Evolutionary conservation across 2,113 vertebrate species (phyloP).

Genomic region (Cardinalis cardinalis): DNA sequence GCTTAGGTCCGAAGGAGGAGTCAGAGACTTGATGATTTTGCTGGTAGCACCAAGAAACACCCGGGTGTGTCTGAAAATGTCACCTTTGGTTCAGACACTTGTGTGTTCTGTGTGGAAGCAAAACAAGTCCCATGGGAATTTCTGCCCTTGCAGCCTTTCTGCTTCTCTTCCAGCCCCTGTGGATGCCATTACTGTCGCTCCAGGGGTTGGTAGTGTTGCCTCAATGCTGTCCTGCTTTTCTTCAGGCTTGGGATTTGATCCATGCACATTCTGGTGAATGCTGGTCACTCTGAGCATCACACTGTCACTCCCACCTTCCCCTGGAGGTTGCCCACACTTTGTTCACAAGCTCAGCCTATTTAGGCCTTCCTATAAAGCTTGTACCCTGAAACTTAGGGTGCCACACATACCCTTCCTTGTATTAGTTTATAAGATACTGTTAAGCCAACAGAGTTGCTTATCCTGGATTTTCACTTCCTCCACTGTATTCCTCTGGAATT

Average conservation of each 20-base stretch:
- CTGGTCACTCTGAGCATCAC: background rate
- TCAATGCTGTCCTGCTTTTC: background rate
- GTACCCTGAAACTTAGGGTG: background rate
- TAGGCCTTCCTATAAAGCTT: background rate
- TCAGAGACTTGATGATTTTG: background rate
- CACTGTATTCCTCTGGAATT: background rate
- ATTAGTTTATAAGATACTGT: background rate
- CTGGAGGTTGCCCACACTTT: background rate
- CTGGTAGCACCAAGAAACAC: background rate
- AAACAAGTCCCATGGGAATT: background rate
- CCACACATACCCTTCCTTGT: background rate
- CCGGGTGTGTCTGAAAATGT: background rate
- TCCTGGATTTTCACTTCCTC: background rate
- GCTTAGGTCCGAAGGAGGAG: background rate
- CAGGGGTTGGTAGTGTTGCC: background rate
- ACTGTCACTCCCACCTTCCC: background rate
- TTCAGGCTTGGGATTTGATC: background rate
- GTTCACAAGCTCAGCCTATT: background rate
- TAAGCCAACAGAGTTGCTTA: background rate
- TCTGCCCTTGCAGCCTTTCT: background rate
- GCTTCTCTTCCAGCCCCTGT: background rate
- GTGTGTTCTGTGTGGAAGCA: background rate
- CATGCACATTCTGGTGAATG: fast-evolving
- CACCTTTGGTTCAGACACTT: background rate
- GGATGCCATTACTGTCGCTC: background rate